phyloP scores from a whole-genome alignment of 2,113 vertebrate species.

The Sorex fumeus region DNA sequence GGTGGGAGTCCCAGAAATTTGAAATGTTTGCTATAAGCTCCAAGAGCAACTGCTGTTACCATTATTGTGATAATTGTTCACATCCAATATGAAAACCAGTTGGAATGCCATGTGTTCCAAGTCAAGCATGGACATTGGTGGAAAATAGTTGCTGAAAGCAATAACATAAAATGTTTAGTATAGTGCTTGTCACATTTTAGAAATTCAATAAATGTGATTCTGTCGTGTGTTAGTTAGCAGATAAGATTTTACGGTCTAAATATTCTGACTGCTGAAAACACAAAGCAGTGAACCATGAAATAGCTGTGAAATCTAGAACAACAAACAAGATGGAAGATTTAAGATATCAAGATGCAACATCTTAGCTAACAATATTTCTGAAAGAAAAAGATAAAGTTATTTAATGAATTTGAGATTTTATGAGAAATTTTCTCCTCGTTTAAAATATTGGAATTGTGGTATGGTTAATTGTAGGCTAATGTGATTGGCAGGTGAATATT shows the following conservation, averaged over 20 bases:
- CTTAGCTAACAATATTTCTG: conserved; percentile 5
- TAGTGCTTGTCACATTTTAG: neutral
- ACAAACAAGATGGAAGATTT: neutral
- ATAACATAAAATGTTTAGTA: conserved; percentile 21
- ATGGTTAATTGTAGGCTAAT: neutral
- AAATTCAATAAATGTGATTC: conserved; percentile 36
- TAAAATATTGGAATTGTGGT: conserved; percentile 1
- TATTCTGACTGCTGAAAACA: conserved; percentile 24
- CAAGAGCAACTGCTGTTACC: neutral
- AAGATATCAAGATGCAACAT: neutral
- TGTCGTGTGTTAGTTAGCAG: neutral
- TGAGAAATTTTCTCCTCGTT: conserved; percentile 5
- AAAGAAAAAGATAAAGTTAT: conserved; percentile 9
- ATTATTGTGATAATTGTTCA: neutral
- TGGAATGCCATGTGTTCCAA: neutral
- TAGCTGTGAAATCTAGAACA: conserved; percentile 6
- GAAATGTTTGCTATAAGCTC: neutral
- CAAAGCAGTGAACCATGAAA: neutral
- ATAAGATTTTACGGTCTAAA: conserved; percentile 36
- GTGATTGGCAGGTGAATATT: neutral
- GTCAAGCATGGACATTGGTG: conserved; percentile 13
- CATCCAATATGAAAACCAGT: conserved; percentile 15
- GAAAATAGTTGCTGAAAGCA: conserved; percentile 13
- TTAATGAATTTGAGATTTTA: neutral
- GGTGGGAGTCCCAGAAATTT: neutral